A percentile compares a stretch with the other conserved stretches of the same genome.
Conservation (phyloP, 2,888 invertebrate genomes). For the Cryptocephalus primarius region DNA sequence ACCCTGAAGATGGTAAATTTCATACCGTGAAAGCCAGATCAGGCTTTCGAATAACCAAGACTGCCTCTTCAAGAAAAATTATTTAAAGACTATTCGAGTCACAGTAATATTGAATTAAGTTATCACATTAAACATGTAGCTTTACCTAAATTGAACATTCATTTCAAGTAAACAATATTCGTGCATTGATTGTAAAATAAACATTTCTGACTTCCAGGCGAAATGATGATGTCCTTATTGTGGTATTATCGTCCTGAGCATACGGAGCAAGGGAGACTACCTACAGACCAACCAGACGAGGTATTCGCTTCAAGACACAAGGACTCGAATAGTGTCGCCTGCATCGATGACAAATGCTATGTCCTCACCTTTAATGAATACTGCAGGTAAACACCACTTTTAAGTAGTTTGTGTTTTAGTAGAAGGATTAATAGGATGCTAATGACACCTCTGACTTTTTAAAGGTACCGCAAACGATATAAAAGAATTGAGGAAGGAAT, state of each 20-base stretch:
- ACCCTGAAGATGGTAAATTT: conserved; percentile 75
- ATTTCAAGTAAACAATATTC: no score
- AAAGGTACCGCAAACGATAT: conserved; percentile 69
- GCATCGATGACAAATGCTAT: conserved; percentile 96
- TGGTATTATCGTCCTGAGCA: conserved; percentile 99
- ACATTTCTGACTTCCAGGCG: conserved; percentile 48
- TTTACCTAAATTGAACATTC: no score
- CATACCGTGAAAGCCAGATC: background rate
- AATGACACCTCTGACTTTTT: no score
- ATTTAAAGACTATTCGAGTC: no score
- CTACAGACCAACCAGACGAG: conserved; percentile 76
- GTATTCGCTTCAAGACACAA: conserved; percentile 93
- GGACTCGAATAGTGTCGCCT: conserved; percentile 92
- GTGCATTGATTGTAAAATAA: no score
- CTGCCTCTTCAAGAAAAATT: no score
- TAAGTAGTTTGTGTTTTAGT: conserved; percentile 19
- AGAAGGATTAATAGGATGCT: background rate
- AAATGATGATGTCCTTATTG: conserved; percentile 93
- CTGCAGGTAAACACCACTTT: conserved; percentile 58
- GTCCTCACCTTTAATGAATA: conserved; percentile 94
- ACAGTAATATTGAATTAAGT: no score
- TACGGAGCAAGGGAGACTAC: conserved; percentile 77
- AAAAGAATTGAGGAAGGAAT: conserved; percentile 69
- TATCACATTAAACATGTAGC: no score
- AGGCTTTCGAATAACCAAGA: no score